Evolutionary conservation across 2,888 invertebrate genomes (phyloP).

Genomic region (Salticus scenicus): DNA sequence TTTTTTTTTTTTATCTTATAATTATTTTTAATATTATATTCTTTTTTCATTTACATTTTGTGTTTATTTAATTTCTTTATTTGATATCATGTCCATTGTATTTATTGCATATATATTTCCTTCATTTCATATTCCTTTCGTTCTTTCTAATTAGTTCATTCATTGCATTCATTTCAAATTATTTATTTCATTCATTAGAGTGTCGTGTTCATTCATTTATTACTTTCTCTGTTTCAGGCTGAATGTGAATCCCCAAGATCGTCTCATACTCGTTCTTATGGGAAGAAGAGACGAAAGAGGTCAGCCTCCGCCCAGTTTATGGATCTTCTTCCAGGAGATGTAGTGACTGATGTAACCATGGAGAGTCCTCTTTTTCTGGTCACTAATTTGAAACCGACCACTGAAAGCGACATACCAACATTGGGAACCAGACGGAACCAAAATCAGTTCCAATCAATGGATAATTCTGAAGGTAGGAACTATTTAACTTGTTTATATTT

Average conservation of each 20-base stretch:
- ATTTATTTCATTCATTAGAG: too few species aligned
- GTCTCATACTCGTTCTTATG: constrained; percentile 28
- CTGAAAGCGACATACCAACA: constrained; percentile 20
- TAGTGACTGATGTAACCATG: constrained; percentile 65
- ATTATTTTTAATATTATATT: too few species aligned
- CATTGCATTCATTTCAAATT: too few species aligned
- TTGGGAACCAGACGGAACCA: constrained; percentile 16
- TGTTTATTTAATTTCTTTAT: too few species aligned
- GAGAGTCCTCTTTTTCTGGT: constrained; percentile 66
- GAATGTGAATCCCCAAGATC: constrained; percentile 38
- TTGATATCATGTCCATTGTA: too few species aligned
- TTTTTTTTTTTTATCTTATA: too few species aligned
- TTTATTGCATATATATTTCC: too few species aligned
- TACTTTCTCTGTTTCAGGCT: constrained; percentile 8
- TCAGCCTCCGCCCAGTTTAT: constrained; percentile 10
- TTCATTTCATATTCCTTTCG: too few species aligned
- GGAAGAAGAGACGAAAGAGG: constrained; percentile 12
- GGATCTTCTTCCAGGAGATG: constrained; percentile 60
- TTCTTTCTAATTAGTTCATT: too few species aligned
- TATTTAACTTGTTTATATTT: too few species aligned
- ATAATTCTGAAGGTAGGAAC: constrained; percentile 34
- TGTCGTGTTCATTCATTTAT: too few species aligned
- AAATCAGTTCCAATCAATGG: constrained; percentile 21
- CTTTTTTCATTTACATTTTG: too few species aligned
- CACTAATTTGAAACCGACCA: constrained; percentile 54